These are phyloP conservation scores for Leptinotarsa defecta DNA, from an alignment of 1,140 invertebrate species.

Conservation along the genomic window DNA sequence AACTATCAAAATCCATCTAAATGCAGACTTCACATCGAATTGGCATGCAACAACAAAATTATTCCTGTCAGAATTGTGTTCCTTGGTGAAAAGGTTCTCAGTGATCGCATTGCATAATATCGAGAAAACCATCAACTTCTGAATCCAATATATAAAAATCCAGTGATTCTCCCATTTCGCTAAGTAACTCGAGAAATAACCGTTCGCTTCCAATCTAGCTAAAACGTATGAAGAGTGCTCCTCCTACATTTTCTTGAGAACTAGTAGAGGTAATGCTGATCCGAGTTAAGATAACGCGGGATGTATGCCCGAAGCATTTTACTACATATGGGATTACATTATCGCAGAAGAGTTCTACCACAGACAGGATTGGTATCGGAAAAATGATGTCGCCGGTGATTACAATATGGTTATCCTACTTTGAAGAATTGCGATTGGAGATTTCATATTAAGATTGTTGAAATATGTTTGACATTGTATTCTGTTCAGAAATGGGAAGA, in stretches of 20 bases:
- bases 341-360: not conserved
- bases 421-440: too few species aligned
- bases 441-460: too few species aligned
- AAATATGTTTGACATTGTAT: too few species aligned
- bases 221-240: slow-evolving; percentile 2
- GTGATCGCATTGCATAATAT: too few species aligned
- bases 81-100: too few species aligned
- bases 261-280: slow-evolving; percentile 2
- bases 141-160: slow-evolving; percentile 8
- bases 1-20: too few species aligned
- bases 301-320: not conserved
- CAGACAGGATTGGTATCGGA: not conserved
- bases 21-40: too few species aligned
- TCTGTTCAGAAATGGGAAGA: too few species aligned
- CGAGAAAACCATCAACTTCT: not conserved
- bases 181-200: slow-evolving; percentile 1
- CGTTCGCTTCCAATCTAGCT: slow-evolving; percentile 5
- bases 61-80: too few species aligned
- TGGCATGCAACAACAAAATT: too few species aligned
- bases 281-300: not conserved
- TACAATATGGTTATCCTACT: too few species aligned
- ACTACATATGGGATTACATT: not conserved
- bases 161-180: slow-evolving; percentile 5
- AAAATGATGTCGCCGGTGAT: not conserved
- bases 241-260: slow-evolving; percentile 5